phyloP scores from a whole-genome alignment of 2,797 vertebrate species.

The Myotis pilosus region DNA sequence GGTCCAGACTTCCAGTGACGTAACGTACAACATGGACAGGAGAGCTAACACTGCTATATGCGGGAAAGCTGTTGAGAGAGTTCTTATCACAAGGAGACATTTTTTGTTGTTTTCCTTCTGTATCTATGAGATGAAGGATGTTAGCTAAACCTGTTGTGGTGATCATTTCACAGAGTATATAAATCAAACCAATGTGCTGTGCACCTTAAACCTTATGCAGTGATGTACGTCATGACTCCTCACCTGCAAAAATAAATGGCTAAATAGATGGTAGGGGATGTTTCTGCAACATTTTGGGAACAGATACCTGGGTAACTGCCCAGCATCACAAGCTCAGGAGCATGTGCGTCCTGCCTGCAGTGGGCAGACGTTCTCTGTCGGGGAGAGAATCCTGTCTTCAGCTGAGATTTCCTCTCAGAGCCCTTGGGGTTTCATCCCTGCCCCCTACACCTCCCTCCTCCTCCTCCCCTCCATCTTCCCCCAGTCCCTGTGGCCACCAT shows the following conservation, averaged over 20 bases:
- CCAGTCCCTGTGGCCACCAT: background rate
- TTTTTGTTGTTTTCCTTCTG: background rate
- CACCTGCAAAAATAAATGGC: background rate
- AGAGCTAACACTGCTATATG: accelerated
- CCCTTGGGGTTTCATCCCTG: background rate
- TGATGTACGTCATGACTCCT: background rate
- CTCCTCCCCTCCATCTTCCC: accelerated
- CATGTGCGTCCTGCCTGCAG: background rate
- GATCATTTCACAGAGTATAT: background rate
- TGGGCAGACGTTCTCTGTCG: background rate
- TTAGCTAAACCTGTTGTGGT: background rate
- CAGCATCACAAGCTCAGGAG: background rate
- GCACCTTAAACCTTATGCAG: background rate
- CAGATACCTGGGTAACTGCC: background rate
- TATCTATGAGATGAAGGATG: background rate
- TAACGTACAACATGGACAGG: too few relatives aligned
- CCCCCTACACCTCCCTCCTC: too few relatives aligned
- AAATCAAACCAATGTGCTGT: background rate
- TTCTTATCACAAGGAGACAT: background rate
- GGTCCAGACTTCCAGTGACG: background rate
- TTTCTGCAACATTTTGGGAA: background rate
- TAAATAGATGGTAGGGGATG: background rate
- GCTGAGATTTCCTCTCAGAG: background rate
- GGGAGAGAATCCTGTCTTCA: background rate
- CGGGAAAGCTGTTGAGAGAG: background rate